Evolutionary conservation across 2,797 vertebrate species (phyloP), one percentile per base, ranked within the genome.

Genomic region (Naso thynnoides): DNA sequence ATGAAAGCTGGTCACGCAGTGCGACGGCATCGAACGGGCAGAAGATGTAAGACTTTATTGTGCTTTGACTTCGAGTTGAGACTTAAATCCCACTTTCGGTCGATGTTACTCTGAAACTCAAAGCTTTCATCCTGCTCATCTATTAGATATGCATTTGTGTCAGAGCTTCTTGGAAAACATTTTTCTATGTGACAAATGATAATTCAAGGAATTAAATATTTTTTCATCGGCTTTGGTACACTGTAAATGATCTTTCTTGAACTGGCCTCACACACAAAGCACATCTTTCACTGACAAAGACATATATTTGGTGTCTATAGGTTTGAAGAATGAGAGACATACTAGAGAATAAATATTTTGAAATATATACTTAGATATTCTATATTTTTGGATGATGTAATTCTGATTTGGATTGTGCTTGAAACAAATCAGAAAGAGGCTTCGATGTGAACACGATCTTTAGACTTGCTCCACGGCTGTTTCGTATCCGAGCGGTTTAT

Each of bases 181-280:
- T 78, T 88, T 88, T 88, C 76, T 83, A 84, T 55, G 73, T 11
- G 45, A 82, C 57, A 53, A 66, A 69, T 53, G 57, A 81, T 86
- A 67, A 70, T 86, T 89, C 60, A 73, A 85, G 77, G 59, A 86
- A 82, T 79, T 6, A 33, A 65, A 76, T 90, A 87, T 91, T 76
- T 91, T 90, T 89, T 86, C 88, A 88, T 81, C 77, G 39, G 85
- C 89, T 91, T 92, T 88, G 88, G 86, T 90, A 90, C 87, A 93
- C 89, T 93, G 92, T 91, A 91, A 87, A 91, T 70, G 57, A 88
- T 78, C 63, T 79, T 86, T 88, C 84, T 91, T 85, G 85, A 86
- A 83, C 83, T 58, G 66, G 86, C 85, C 78, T 87, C 76, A 70
- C 59, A 86, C 62, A 82, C 71, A 77, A 86, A 92, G 86, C 88